Conservation (phyloP, 2,888 invertebrate species). For the Mesorhabditis sp. region DNA sequence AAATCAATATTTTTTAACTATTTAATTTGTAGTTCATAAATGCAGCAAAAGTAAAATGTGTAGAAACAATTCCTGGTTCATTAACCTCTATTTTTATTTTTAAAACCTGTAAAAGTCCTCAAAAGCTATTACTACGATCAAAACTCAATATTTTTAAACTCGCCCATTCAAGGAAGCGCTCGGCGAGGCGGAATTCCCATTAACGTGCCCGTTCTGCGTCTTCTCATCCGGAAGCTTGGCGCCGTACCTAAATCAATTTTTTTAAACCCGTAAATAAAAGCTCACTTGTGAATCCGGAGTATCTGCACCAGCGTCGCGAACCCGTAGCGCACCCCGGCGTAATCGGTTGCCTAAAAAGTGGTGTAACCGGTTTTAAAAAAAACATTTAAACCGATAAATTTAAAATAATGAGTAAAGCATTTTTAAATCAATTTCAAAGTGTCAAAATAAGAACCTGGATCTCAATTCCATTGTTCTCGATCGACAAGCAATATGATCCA, state of each 20-base stretch:
- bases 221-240: neutral
- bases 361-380: conserved; percentile 56
- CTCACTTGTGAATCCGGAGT: conserved; percentile 38
- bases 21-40: too few species aligned
- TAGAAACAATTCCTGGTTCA: too few species aligned
- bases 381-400: neutral
- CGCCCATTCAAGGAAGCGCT: neutral
- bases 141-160: too few species aligned
- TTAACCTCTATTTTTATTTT: too few species aligned
- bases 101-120: too few species aligned
- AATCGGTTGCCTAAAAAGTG: conserved; percentile 65
- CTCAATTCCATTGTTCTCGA: conserved; percentile 21
- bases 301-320: conserved; percentile 48
- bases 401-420: neutral
- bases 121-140: too few species aligned
- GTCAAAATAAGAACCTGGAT: conserved; percentile 9
- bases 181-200: neutral
- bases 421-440: conserved; percentile 3
- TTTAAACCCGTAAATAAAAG: neutral
- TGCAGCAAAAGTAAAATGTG: too few species aligned
- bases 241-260: conserved; percentile 1
- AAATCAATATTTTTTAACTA: too few species aligned
- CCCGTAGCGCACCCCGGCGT: conserved; percentile 66
- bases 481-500: conserved; percentile 42
- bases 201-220: conserved; percentile 7